Conservation (phyloP, 2,113 vertebrate genomes). For the Eubucco bourcierii region DNA sequence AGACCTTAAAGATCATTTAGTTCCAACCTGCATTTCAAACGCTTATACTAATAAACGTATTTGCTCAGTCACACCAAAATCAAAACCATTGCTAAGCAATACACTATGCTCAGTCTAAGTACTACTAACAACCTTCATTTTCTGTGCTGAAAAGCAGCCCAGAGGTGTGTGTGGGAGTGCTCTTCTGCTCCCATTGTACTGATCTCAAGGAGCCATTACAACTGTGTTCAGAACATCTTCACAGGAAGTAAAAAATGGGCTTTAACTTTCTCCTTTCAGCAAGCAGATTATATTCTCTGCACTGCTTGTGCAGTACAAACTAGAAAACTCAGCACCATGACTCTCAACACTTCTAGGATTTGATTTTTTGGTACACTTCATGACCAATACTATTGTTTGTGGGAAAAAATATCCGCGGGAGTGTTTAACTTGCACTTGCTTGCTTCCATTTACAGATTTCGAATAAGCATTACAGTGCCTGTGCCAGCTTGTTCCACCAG, state of each 20-base stretch:
- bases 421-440: background rate
- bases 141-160: background rate
- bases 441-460: slow-evolving; percentile 5
- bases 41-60: background rate
- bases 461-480: slow-evolving; percentile 29
- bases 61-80: background rate
- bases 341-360: background rate
- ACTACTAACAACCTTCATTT: background rate
- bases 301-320: background rate
- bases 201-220: background rate
- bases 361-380: background rate
- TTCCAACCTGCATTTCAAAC: background rate
- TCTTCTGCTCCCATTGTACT: background rate
- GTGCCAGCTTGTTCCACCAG: slow-evolving; percentile 17
- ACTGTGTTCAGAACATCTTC: background rate
- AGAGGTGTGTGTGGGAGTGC: background rate
- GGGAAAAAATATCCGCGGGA: background rate
- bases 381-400: background rate
- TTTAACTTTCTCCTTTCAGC: background rate
- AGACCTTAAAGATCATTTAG: background rate
- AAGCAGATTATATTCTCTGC: background rate
- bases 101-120: background rate
- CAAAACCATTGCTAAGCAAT: background rate
- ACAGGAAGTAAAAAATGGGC: background rate
- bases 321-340: background rate